A percentile compares a stretch with the other conserved stretches of the same genome.
Conservation (phyloP, 1,140 invertebrate genomes). For the Camponotus vicinus region DNA sequence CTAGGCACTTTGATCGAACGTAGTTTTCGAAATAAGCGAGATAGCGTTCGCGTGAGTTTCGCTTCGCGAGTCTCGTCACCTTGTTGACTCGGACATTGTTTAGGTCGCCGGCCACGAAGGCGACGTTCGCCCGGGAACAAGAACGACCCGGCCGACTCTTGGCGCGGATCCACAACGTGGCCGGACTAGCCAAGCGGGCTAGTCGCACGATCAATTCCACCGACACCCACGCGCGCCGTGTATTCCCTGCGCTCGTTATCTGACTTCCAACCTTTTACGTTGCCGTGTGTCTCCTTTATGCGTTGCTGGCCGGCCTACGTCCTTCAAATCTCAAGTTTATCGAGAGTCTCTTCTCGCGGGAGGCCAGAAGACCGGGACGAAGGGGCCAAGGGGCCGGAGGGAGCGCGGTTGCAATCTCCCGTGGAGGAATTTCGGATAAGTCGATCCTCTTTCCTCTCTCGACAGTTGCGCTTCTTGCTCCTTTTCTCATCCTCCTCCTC, state of each 20-base stretch:
- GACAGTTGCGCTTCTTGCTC: neutral
- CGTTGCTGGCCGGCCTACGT: neutral
- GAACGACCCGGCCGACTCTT: constrained; percentile 57
- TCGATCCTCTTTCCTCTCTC: neutral
- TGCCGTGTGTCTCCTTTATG: constrained; percentile 34
- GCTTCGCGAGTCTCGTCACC: constrained; percentile 28
- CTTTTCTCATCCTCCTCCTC: too few relatives aligned
- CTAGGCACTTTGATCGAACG: neutral
- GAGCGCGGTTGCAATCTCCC: constrained; percentile 25
- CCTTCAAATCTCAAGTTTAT: constrained; percentile 66
- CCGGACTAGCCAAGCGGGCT: constrained; percentile 71
- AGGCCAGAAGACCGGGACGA: too few relatives aligned
- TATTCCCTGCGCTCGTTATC: constrained; percentile 58
- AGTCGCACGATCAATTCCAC: constrained; percentile 68
- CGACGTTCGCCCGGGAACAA: constrained; percentile 47
- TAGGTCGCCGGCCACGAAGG: constrained; percentile 49
- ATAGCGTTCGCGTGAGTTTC: constrained; percentile 7
- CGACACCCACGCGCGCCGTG: constrained; percentile 63
- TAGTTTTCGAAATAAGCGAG: constrained; percentile 34
- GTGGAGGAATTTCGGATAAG: constrained; percentile 46
- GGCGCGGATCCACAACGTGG: constrained; percentile 68
- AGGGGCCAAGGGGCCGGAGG: too few relatives aligned
- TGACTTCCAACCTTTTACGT: constrained; percentile 53
- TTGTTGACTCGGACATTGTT: constrained; percentile 58
- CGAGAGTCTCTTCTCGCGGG: constrained; percentile 28